Evolutionary conservation across 92 coral and sea anemone genomes (phyloP), one percentile per base, ranked within the genome.

Genomic region (Meandrina meandrites): DNA sequence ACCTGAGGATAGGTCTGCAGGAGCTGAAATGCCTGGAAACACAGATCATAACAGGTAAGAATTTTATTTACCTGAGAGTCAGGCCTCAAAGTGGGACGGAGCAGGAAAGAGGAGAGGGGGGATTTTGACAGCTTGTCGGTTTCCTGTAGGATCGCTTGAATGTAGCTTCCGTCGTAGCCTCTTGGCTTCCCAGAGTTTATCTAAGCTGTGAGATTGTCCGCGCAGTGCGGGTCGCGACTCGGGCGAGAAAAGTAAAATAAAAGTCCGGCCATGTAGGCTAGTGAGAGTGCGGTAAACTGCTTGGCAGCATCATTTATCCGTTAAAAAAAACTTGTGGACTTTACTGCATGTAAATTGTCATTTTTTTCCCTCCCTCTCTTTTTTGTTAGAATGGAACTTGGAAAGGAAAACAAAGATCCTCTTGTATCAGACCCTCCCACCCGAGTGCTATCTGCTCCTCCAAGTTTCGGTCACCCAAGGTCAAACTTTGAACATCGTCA

Each of bases 361-460:
- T 34, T 19, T 4, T 73, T 17, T 22, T n/a, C n/a, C n/a, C n/a
- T n/a, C n/a, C n/a, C 1, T 83, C 14, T 76, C 8, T 22, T 32
- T 8, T 64, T 3, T 47, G 19, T 19, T 50, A 85, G 88, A 66
- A 45, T 62, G 88, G 53, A 34, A 8, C 42, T n/a, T 19, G 70
- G 47, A 60, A 85, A 47, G 8, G 88, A 62, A 85, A 76, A 62
- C 34, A 77, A 58, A 77, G 66, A 18, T 22, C 47, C 81, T 32
- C 27, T 54, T 10, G 69, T n/a, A 53, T 71, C 87, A 84, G 69
- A 22, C 34, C 36, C 45, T 24, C 76, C 18, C 12, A 40, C 31
- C 14, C 75, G 82, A 31, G 88, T 78, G 31, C 30, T 60, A 27
- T 21, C 88, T 68, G 83, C 88, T 60, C 88, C 88, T 10, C 82